Evolutionary conservation across 2,113 vertebrate species (phyloP).

Genomic region (Dasyprocta punctata): DNA sequence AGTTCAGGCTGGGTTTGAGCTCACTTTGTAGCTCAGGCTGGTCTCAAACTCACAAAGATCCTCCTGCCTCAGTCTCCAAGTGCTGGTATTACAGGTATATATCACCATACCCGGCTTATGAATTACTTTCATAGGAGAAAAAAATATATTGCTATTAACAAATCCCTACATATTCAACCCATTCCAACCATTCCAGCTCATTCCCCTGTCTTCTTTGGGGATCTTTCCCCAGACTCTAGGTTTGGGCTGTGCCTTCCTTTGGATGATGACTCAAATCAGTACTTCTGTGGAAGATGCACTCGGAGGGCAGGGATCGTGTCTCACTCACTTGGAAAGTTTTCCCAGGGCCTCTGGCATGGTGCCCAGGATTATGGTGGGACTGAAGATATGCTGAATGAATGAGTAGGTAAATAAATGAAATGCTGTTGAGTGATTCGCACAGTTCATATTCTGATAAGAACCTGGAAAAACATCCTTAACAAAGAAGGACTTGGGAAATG

Average conservation of each 20-base stretch:
- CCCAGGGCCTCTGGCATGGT: background rate
- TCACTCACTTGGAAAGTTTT: conserved; percentile 22
- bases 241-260: background rate
- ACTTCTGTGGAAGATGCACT: background rate
- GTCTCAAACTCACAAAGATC: too few species aligned
- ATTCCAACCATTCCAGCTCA: background rate
- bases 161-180: background rate
- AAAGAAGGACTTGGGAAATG: conserved; percentile 66
- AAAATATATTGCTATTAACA: background rate
- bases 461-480: conserved; percentile 44
- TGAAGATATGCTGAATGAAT: conserved; percentile 5
- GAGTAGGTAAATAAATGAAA: conserved; percentile 48
- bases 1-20: too few species aligned
- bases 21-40: too few species aligned
- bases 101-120: too few species aligned
- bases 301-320: background rate
- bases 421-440: conserved; percentile 16
- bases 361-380: background rate
- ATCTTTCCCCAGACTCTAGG: background rate
- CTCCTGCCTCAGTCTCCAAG: too few species aligned
- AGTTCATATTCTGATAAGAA: conserved; percentile 58
- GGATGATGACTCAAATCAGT: background rate
- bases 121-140: background rate
- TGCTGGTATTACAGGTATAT: too few species aligned
- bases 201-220: background rate